phyloP scores from a whole-genome alignment of 2,888 invertebrate genomes.

The Elmis aenea region DNA sequence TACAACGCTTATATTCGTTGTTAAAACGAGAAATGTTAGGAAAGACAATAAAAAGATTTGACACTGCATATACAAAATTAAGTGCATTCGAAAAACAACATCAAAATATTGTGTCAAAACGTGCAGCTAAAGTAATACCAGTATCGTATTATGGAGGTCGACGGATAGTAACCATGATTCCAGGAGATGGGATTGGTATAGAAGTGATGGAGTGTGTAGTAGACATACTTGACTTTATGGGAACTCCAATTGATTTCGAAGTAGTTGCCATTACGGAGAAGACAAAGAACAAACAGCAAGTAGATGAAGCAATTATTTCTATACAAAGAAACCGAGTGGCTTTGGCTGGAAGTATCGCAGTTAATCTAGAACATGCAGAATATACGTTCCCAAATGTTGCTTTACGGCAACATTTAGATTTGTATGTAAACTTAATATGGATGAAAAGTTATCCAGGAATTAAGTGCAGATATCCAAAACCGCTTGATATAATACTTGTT shows the following conservation, averaged over 20 bases:
- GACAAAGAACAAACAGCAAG: slow-evolving; percentile 20
- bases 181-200: slow-evolving; percentile 35
- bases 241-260: slow-evolving; percentile 41
- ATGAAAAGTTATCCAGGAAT: slow-evolving; percentile 52
- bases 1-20: too few relatives aligned
- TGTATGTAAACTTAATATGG: slow-evolving; percentile 55
- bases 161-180: slow-evolving; percentile 27
- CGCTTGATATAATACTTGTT: slow-evolving; percentile 55
- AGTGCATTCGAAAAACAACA: too few relatives aligned
- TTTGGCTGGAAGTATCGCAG: slow-evolving; percentile 49
- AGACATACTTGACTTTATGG: slow-evolving; percentile 31
- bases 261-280: slow-evolving; percentile 24
- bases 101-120: too few relatives aligned
- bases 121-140: slow-evolving; percentile 11
- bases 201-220: slow-evolving; percentile 36
- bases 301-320: slow-evolving; percentile 31
- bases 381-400: slow-evolving; percentile 50
- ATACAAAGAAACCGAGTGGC: slow-evolving; percentile 38
- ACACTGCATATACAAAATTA: too few relatives aligned
- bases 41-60: too few relatives aligned
- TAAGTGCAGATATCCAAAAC: slow-evolving; percentile 39
- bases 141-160: slow-evolving; percentile 24
- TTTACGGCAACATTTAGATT: slow-evolving; percentile 50
- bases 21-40: too few relatives aligned
- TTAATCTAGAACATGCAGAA: slow-evolving; percentile 28